phyloP scores from a whole-genome alignment of 2,888 invertebrate genomes.

The Apodemia hepburni region DNA sequence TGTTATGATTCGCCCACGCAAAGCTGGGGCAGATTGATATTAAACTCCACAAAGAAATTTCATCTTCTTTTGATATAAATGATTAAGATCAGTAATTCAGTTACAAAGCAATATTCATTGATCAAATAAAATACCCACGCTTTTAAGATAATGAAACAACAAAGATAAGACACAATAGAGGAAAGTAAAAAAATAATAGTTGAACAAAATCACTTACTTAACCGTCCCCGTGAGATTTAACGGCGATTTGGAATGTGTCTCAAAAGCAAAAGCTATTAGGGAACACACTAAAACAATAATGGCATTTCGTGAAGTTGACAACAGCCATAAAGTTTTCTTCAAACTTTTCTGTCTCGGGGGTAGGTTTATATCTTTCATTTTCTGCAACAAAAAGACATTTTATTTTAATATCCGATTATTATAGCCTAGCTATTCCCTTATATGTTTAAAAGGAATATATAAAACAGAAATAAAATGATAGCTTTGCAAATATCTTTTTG shows the following conservation, averaged over 20 bases:
- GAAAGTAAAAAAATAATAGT: constrained; percentile 15
- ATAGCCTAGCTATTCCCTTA: too few relatives aligned
- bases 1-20: too few relatives aligned
- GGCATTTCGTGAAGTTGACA: constrained; percentile 92
- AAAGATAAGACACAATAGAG: constrained; percentile 15
- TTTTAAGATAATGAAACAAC: constrained; percentile 10
- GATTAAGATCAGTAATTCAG: neutral
- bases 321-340: constrained; percentile 85
- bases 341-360: constrained; percentile 52
- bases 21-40: neutral
- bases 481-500: neutral
- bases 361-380: constrained; percentile 85
- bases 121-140: constrained; percentile 1
- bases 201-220: constrained; percentile 51
- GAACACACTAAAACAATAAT: constrained; percentile 89
- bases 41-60: neutral
- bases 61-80: neutral
- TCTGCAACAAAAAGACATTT: constrained; percentile 69
- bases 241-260: constrained; percentile 73
- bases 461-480: too few relatives aligned
- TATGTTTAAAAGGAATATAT: neutral
- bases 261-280: constrained; percentile 82
- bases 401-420: neutral
- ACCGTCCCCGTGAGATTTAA: constrained; percentile 89
- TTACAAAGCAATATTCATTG: neutral